Conservation (phyloP, 2,113 vertebrate species). For the Hippolais icterina region DNA sequence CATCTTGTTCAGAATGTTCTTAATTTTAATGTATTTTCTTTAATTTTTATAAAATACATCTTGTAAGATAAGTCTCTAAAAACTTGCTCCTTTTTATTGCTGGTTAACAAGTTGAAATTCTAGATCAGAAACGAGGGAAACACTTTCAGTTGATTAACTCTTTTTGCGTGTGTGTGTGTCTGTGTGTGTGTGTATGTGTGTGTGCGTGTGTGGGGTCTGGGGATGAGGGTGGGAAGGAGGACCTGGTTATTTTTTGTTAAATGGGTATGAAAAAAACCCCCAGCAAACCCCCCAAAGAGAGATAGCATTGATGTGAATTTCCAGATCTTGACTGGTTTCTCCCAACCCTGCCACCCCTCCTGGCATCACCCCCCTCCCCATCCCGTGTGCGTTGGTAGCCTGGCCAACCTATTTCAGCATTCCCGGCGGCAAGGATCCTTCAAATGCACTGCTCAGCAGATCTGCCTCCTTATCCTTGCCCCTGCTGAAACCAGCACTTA, state of each 20-base stretch:
- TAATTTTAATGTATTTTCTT: constrained; percentile 78
- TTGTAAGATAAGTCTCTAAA: constrained; percentile 78
- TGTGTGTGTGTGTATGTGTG: neutral
- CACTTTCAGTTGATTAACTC: constrained; percentile 76
- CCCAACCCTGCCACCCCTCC: neutral
- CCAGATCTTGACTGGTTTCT: constrained; percentile 65
- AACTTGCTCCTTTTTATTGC: constrained; percentile 73
- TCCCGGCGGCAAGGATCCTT: neutral
- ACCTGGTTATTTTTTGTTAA: constrained; percentile 74
- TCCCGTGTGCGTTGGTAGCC: constrained; percentile 55
- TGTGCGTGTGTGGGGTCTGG: constrained; percentile 20
- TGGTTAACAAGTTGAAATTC: constrained; percentile 77
- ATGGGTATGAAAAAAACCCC: constrained; percentile 37
- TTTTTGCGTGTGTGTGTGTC: neutral
- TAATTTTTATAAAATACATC: constrained; percentile 82
- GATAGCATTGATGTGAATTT: constrained; percentile 37
- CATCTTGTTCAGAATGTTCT: constrained; percentile 65
- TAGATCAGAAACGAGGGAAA: constrained; percentile 74
- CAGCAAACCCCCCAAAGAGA: constrained; percentile 21
- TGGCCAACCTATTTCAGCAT: constrained; percentile 42
- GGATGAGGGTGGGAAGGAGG: constrained; percentile 7
- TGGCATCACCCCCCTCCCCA: constrained; percentile 45
- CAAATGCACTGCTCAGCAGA: constrained; percentile 49
- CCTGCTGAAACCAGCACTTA: constrained; percentile 16
- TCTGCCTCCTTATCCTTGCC: constrained; percentile 44